Conservation (phyloP, 1,140 invertebrate species). For the Branchinecta lindahli region DNA sequence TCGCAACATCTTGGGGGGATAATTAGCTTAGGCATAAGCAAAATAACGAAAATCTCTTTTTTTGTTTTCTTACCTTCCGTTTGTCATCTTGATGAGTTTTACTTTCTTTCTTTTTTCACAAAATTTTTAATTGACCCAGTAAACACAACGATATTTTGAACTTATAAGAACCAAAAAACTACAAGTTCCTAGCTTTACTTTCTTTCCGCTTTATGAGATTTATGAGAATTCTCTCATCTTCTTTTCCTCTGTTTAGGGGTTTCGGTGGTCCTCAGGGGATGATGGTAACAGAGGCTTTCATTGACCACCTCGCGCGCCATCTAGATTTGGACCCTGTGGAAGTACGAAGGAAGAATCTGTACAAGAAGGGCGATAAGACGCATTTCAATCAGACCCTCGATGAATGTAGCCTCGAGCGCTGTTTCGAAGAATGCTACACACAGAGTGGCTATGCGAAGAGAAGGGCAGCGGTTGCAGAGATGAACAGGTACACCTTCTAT, state of each 20-base stretch:
- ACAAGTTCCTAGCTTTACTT: too few species aligned
- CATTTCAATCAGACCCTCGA: constrained; percentile 59
- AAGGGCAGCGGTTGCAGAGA: constrained; percentile 43
- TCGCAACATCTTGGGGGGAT: too few species aligned
- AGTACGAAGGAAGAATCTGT: constrained; percentile 58
- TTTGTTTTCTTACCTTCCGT: too few species aligned
- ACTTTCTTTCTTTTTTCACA: too few species aligned
- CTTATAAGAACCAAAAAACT: too few species aligned
- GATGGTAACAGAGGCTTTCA: constrained; percentile 61
- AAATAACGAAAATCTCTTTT: too few species aligned
- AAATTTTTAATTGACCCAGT: too few species aligned
- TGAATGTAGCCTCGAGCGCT: constrained; percentile 56
- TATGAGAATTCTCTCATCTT: too few species aligned
- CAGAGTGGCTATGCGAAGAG: constrained; percentile 49
- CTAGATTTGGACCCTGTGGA: constrained; percentile 42
- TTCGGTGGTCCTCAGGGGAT: constrained; percentile 81
- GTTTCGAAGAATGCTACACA: constrained; percentile 64
- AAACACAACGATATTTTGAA: too few species aligned
- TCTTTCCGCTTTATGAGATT: too few species aligned
- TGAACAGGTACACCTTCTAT: constrained; percentile 45
- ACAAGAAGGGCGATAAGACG: constrained; percentile 57
- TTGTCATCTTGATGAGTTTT: too few species aligned
- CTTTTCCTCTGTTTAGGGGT: constrained; percentile 36
- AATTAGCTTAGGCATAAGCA: too few species aligned
- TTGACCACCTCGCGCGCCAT: constrained; percentile 54